Conservation (phyloP, 30 jellyfish, hydroid and myxozoan species). For the Aurelia sp. region DNA sequence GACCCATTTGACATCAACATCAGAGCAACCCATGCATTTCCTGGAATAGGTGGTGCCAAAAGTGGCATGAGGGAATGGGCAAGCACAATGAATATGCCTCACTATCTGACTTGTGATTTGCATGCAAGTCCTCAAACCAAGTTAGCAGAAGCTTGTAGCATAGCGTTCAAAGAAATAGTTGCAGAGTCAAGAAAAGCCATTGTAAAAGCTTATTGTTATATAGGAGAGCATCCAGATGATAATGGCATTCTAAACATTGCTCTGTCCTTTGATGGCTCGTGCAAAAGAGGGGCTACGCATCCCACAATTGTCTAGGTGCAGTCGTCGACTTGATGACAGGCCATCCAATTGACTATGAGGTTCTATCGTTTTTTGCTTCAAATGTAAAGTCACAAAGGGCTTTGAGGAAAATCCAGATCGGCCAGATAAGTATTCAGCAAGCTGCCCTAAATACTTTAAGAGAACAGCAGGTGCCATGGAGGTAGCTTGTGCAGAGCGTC, state of each 20-base stretch:
- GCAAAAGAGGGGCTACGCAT: neutral
- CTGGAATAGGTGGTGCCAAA: conserved; percentile 31
- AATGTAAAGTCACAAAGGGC: too few species aligned
- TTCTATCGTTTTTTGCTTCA: neutral
- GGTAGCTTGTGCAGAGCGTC: too few species aligned
- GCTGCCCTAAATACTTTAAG: neutral
- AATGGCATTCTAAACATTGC: conserved; percentile 30
- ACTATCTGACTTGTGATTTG: conserved; percentile 6
- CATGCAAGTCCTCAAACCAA: neutral
- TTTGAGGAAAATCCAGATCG: too few species aligned
- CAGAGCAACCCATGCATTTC: neutral
- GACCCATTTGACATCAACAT: conserved; percentile 40
- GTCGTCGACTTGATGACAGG: neutral
- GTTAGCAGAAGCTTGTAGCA: neutral
- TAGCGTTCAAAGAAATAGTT: neutral
- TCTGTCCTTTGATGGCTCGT: conserved; percentile 1
- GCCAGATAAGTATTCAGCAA: neutral
- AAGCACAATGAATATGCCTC: conserved; percentile 38
- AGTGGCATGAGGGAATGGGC: conserved; percentile 24
- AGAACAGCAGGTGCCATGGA: neutral
- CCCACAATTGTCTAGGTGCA: neutral
- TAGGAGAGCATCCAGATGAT: conserved; percentile 20
- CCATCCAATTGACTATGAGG: neutral
- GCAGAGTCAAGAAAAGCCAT: neutral
- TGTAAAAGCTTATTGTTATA: neutral